A percentile compares a stretch with the other conserved stretches of the same genome.
phyloP scores from a whole-genome alignment of 2,888 invertebrate species.

The Clunio marinus region DNA sequence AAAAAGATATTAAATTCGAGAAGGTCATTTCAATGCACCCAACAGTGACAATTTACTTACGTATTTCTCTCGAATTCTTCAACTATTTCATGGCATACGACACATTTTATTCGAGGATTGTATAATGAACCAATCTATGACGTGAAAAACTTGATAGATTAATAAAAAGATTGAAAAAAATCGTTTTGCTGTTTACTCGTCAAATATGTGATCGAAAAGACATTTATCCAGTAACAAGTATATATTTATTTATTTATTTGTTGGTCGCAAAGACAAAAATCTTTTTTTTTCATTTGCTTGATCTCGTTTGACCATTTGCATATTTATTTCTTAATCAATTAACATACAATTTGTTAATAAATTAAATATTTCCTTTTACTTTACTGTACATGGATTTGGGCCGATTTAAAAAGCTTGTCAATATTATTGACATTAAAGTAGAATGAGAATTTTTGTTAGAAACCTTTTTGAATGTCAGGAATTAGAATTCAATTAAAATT shows the following conservation, averaged over 20 bases:
- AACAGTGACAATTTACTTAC: background rate
- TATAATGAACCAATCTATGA: background rate
- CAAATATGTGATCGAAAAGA: conserved; percentile 26
- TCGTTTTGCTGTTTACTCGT: conserved; percentile 28
- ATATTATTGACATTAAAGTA: too few relatives aligned
- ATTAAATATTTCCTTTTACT: conserved; percentile 27
- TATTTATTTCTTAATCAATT: conserved; percentile 37
- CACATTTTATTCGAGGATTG: conserved; percentile 17
- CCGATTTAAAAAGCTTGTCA: conserved; percentile 11
- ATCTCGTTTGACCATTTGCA: background rate
- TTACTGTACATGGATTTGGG: conserved; percentile 2
- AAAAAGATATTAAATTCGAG: background rate
- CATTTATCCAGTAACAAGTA: conserved; percentile 2
- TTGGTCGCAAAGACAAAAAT: too few relatives aligned
- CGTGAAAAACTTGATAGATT: conserved; percentile 28
- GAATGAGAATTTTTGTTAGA: too few relatives aligned
- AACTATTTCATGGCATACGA: conserved; percentile 24
- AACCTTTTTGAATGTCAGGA: too few relatives aligned
- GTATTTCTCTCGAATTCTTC: background rate
- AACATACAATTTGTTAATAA: conserved; percentile 38
- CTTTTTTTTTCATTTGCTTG: conserved; percentile 18
- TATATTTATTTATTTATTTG: background rate
- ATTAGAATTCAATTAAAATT: too few relatives aligned
- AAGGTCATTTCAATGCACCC: background rate
- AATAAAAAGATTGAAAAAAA: conserved; percentile 15